Base-by-base conservation (phyloP, 2,888 invertebrate genomes). In the Amphiduros pacificus region DNA sequence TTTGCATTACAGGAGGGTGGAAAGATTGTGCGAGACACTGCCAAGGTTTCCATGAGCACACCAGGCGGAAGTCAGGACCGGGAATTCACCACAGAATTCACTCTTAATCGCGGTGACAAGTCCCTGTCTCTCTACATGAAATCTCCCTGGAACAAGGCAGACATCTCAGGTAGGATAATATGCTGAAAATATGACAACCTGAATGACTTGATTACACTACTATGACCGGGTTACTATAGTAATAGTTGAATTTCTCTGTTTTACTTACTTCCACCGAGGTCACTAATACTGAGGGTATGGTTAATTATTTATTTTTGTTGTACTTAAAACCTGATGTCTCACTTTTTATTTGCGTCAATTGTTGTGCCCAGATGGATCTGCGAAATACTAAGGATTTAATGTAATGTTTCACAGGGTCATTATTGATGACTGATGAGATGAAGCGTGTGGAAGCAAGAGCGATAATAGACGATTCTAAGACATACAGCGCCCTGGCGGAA, bases 31-130 rank as follows among this genome's bases (percentile, higher is more conserved):
- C 36, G 41, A 27, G 41, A 58, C 60, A 50, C 52, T 17, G 56
- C 53, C 40, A 55, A 48, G 52, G 22, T 63, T 9, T 50, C 48
- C 27, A 91, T 93, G 71, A 90, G 92, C 73, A 94, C 94, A 0
- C 94, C 94, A 0, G 90, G 90, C 41, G 92, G 94, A 2, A 85
- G 86, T 68, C 86, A 90, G 27, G 87, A 88, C 67, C 88, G 91
- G 53, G 84, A 85, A 69, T 77, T 90, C 11, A 76, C 78, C 1
- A 71, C 75, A 2, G 73, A 73, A 60, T 31, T 76, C 55, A 76
- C 67, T 73, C 77, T 72, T 55, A 72, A 64, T 63, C 49, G 44
- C 11, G 60, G 56, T 17, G 44, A 59, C 48, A 56, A 49, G 51
- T 28, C 26, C 2, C 31, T 66, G 36, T 53, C 44, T 14, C 14